Base-by-base conservation (phyloP, 2,113 vertebrate genomes). In the Brachyhypopomus occidentalis region DNA sequence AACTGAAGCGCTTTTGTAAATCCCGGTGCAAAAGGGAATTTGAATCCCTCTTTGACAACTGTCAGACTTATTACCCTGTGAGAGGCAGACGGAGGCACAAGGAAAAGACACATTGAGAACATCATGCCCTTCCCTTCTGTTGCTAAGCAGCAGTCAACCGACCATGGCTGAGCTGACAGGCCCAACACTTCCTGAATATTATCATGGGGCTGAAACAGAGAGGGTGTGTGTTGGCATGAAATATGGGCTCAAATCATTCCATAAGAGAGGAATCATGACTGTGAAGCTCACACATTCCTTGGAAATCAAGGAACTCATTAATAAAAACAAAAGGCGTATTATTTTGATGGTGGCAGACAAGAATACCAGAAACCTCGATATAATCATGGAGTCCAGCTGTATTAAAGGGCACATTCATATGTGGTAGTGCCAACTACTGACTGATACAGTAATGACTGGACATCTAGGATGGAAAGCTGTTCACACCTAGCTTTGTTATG, bases 141-240 rank as follows among this genome's bases (percentile, higher is more conserved):
- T 89, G 86, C 86, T 87, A 86, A 87, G 88, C 83, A 87, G 88
- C 88, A 87, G 83, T 67, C 84, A 83, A 55, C 80, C 58, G 63
- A 83, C 74, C 83, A 70, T 83, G 76, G 84, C 74, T 74, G 55
- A 56, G 64, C 84, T 81, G 86, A 86, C 83, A 84, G 77, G 55
- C 62, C 76, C 22, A 55, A 55, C 30, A 80, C 52, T 77, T 84
- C 56, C 45, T 83, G 79, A 75, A 77, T 72, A 80, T 84, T 74
- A 77, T 81, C 80, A 77, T 22, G 55, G 67, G n/a, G 36, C 70
- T 63, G 70, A 75, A 78, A 77, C 41, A 25, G 17, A 25, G 25
- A 48, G 16, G 25, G 5, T 78, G 59, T 75, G 55, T 22, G 69
- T 83, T 63, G 48, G 48, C 45, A 52, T 52, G 45, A 52, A 14